A percentile compares a stretch with the other conserved stretches of the same genome.
These are phyloP conservation scores for Thalpophila matura DNA, from an alignment of 2,888 invertebrate genomes.

Conservation along the genomic window DNA sequence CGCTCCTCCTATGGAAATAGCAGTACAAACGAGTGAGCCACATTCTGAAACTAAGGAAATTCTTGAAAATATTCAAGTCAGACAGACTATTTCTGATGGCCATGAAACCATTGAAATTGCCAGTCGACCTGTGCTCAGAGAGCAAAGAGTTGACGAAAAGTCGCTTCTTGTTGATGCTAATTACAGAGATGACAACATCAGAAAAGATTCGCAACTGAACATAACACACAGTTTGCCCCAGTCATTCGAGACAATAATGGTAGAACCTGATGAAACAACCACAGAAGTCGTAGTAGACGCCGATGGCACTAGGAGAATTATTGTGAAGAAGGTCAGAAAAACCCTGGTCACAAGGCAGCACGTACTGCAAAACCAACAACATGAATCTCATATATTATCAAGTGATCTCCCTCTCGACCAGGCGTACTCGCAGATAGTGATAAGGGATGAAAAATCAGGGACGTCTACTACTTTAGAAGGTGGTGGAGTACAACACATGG, in stretches of 20 bases:
- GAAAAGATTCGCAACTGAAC: constrained; percentile 92
- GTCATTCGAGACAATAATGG: constrained; percentile 95
- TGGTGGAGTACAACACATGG: constrained; percentile 91
- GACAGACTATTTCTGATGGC: constrained; percentile 91
- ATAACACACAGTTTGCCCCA: constrained; percentile 94
- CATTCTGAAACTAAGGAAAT: constrained; percentile 86
- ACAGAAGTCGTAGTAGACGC: constrained; percentile 95
- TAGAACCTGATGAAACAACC: constrained; percentile 95
- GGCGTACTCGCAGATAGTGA: constrained; percentile 92
- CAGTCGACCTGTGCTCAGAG: constrained; percentile 90
- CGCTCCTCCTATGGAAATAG: constrained; percentile 90
- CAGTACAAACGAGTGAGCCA: constrained; percentile 92
- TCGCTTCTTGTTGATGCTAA: constrained; percentile 94
- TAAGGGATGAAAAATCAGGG: constrained; percentile 92
- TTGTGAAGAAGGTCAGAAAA: constrained; percentile 93
- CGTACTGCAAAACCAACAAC: constrained; percentile 91
- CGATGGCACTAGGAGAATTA: constrained; percentile 95
- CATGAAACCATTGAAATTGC: constrained; percentile 94
- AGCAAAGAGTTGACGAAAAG: constrained; percentile 88
- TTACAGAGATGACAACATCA: constrained; percentile 90
- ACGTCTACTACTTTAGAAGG: constrained; percentile 91
- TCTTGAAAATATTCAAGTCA: constrained; percentile 92
- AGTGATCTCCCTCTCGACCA: constrained; percentile 91
- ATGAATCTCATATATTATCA: constrained; percentile 89
- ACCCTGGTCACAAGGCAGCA: constrained; percentile 93